These are phyloP conservation scores for Rhadina sibilatrix DNA, from an alignment of 2,113 vertebrate genomes.

Conservation along the genomic window DNA sequence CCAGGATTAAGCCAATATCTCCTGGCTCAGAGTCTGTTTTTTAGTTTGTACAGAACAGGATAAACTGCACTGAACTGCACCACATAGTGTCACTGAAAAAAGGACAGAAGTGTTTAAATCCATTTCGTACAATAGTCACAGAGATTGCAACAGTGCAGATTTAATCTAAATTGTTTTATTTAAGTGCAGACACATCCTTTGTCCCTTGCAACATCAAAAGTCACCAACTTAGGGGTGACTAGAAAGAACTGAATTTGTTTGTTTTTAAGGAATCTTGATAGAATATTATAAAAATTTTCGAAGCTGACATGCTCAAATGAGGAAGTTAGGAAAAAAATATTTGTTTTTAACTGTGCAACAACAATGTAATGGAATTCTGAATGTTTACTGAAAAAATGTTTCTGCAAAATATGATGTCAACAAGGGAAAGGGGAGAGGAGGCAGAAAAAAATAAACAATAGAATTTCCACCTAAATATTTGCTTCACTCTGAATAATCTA, in stretches of 20 bases:
- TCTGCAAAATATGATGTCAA: background rate
- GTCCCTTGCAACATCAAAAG: background rate
- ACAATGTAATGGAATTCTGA: background rate
- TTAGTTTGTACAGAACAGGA: background rate
- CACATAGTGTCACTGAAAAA: background rate
- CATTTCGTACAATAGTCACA: background rate
- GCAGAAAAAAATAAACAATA: background rate
- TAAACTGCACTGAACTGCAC: background rate
- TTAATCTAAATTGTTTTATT: background rate
- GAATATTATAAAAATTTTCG: background rate
- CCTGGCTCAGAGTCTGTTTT: background rate
- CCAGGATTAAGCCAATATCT: background rate
- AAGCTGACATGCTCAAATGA: background rate
- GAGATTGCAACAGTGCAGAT: background rate
- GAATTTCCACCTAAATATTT: background rate
- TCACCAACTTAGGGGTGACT: background rate
- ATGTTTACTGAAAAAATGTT: background rate
- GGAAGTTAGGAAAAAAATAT: background rate
- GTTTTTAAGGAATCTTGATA: background rate
- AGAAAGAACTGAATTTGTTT: background rate
- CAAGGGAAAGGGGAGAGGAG: fast-evolving
- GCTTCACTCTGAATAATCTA: background rate
- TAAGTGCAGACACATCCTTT: background rate
- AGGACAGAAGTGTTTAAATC: background rate
- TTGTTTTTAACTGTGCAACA: background rate